These are phyloP conservation scores for Eremobia ochroleuca DNA, from an alignment of 2,888 invertebrate genomes.

Conservation along the genomic window DNA sequence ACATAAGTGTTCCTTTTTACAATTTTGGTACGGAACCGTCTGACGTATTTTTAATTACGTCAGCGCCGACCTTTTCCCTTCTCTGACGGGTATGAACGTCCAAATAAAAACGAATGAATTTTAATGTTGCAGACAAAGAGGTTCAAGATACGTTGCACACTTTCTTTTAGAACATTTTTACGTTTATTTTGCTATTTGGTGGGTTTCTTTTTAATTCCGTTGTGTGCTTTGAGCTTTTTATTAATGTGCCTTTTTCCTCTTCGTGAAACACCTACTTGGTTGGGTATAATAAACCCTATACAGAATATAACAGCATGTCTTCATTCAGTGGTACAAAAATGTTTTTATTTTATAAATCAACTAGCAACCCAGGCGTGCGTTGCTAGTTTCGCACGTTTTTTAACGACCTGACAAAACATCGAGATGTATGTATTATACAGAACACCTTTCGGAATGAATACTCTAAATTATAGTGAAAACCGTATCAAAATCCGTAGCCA, in stretches of 20 bases:
- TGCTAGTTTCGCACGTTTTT: too few species aligned
- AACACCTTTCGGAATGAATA: background rate
- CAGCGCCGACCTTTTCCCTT: constrained; percentile 33
- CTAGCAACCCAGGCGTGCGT: too few species aligned
- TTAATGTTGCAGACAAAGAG: constrained; percentile 32
- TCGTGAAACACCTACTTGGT: background rate
- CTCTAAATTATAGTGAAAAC: background rate
- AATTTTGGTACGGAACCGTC: too few species aligned
- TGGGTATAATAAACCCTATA: background rate
- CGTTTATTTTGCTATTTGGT: constrained; percentile 23
- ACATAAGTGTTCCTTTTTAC: too few species aligned
- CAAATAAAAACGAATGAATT: constrained; percentile 42
- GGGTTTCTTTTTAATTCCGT: constrained; percentile 42
- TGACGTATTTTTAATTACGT: too few species aligned
- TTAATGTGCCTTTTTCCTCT: constrained; percentile 5
- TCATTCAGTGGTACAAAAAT: background rate
- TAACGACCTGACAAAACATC: too few species aligned
- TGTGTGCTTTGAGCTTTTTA: constrained; percentile 23
- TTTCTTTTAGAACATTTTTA: constrained; percentile 43
- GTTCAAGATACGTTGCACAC: constrained; percentile 8
- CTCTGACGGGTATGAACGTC: background rate
- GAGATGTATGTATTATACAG: too few species aligned
- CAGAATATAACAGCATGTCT: background rate
- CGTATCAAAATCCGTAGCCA: background rate
- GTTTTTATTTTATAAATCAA: background rate